These are phyloP conservation scores for Palythoa grandiflora DNA, from an alignment of 92 coral and sea anemone genomes.

Conservation along the genomic window DNA sequence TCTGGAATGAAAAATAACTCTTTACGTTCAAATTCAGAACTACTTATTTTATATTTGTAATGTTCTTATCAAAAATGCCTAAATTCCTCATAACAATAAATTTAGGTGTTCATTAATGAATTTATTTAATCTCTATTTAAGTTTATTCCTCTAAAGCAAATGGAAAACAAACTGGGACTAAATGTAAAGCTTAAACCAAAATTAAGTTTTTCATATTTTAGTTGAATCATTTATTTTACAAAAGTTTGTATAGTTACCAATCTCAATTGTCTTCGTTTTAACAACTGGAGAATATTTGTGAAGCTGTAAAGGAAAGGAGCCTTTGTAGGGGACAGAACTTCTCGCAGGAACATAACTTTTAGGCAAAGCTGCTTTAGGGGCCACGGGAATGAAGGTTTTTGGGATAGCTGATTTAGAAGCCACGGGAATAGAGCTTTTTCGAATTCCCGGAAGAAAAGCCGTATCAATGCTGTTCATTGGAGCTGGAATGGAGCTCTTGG, in stretches of 20 bases:
- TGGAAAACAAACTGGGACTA: slow-evolving; percentile 8
- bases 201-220: not conserved
- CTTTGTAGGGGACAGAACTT: slow-evolving; percentile 59
- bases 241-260: slow-evolving; percentile 22
- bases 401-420: slow-evolving; percentile 47
- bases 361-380: slow-evolving; percentile 47
- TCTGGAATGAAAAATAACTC: too few species aligned
- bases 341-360: slow-evolving; percentile 66
- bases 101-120: too few species aligned
- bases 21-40: too few species aligned
- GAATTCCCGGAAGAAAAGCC: slow-evolving; percentile 59
- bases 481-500: slow-evolving; percentile 34
- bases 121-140: too few species aligned
- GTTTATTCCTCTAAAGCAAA: not conserved
- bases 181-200: not conserved
- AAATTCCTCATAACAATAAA: too few species aligned
- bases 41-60: too few species aligned
- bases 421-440: slow-evolving; percentile 38
- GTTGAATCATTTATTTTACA: not conserved
- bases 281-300: slow-evolving; percentile 86
- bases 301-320: slow-evolving; percentile 90
- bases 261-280: slow-evolving; percentile 68
- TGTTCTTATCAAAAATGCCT: too few species aligned
- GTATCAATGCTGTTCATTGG: slow-evolving; percentile 28
- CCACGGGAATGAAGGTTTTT: slow-evolving; percentile 35